Base-by-base conservation (phyloP, 2,888 invertebrate genomes). In the Halictus quadricinctus region DNA sequence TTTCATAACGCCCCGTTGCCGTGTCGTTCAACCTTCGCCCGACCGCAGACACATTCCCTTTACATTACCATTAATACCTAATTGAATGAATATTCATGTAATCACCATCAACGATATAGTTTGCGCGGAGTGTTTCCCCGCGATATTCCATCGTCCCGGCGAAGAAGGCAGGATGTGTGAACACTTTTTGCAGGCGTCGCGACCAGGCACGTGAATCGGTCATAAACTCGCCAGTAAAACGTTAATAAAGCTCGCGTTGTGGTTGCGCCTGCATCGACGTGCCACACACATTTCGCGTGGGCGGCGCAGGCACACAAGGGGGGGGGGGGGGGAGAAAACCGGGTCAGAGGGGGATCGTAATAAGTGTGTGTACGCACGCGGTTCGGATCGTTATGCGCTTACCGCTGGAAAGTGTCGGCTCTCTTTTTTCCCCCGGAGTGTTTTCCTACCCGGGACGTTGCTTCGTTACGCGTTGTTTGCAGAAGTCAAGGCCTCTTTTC, bases 221-320 rank as follows among this genome's bases (percentile, higher is more conserved):
- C 87, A 89, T 92, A 92, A 91, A 92, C 86, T 89, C 87, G 85
- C 87, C 86, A 89, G 91, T 92, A 92, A 92, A 92, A 91, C 87
- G 90, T 91, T 91, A 91, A 92, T 92, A 92, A 92, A 91, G 84
- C 90, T 84, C 80, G 85, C 81, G 79, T 81, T 78, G 83, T 77
- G 72, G 79, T 69, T n/a, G 66, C 60, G 60, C 50, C 78, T 69
- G 72, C 82, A 81, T 70, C 58, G 81, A 18, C 58, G 77, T 72
- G 43, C 70, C 58, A 58, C 58, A 58, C 58, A 70, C 70, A 69
- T 69, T 70, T 43, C 13, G 70, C 70, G 69, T 41, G 69, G 18
- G 69, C 36, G 36, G 69, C 69, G 21, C 5, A 36, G 69, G 21
- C 5, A 21, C 36, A 36, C 10, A 21, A 7, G 4, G n/a, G n/a